phyloP scores from a whole-genome alignment of 2,113 vertebrate genomes.

The Aramus guarauna region DNA sequence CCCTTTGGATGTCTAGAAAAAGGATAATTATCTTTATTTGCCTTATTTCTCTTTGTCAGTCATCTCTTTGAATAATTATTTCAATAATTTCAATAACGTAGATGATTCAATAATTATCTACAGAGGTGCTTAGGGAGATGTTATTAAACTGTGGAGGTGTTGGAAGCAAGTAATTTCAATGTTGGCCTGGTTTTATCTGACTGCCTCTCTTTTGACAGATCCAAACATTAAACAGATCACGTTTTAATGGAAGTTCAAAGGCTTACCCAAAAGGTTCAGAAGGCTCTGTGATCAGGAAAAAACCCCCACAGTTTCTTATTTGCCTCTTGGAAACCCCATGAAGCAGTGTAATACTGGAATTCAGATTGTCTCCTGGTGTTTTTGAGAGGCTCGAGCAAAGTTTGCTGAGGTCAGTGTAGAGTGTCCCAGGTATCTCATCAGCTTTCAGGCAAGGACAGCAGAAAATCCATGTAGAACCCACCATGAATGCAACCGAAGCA shows the following conservation, averaged over 20 bases:
- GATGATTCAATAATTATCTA: neutral
- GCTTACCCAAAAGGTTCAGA: slow-evolving; percentile 35
- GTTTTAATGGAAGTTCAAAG: slow-evolving; percentile 68
- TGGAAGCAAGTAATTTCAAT: slow-evolving; percentile 16
- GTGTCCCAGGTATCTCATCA: neutral
- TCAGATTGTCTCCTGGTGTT: neutral
- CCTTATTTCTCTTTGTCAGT: slow-evolving; percentile 15
- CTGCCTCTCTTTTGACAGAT: neutral
- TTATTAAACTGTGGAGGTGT: neutral
- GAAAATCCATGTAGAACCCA: neutral
- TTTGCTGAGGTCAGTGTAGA: neutral
- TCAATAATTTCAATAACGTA: too few species aligned
- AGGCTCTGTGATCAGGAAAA: neutral
- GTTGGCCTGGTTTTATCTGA: slow-evolving; percentile 6
- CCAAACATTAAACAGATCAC: slow-evolving; percentile 67
- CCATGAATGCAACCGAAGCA: neutral
- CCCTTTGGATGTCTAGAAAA: neutral
- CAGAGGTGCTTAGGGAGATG: neutral
- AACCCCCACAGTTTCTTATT: neutral
- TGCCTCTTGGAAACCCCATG: slow-evolving; percentile 46
- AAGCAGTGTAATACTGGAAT: slow-evolving; percentile 15
- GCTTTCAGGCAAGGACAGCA: neutral
- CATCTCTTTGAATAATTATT: neutral
- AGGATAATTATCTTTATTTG: slow-evolving; percentile 23
- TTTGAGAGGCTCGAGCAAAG: neutral